phyloP scores from a whole-genome alignment of 2,797 vertebrate species.

The Micromesistius poutassou region DNA sequence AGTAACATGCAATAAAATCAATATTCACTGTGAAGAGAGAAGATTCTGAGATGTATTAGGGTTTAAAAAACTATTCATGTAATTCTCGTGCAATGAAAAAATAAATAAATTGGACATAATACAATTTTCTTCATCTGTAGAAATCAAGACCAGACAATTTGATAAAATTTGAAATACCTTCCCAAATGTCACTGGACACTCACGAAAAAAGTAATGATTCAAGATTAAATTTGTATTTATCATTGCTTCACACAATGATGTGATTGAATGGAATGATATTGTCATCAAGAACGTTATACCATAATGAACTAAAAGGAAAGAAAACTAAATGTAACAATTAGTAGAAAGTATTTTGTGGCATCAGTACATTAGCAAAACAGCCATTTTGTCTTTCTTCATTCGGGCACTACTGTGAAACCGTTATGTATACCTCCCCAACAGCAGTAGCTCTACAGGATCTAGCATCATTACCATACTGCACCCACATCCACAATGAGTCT shows the following conservation, averaged over 20 bases:
- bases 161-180: not conserved
- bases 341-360: not conserved
- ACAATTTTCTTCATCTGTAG: not conserved
- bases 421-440: not conserved
- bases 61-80: slow-evolving; percentile 20
- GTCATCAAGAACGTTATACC: not conserved
- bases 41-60: slow-evolving; percentile 7
- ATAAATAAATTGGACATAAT: not conserved
- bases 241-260: not conserved
- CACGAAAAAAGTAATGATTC: not conserved
- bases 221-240: not conserved
- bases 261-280: not conserved
- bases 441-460: not conserved
- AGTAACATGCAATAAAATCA: slow-evolving; percentile 44
- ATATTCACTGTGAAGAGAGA: slow-evolving; percentile 18
- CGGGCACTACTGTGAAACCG: not conserved
- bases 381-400: not conserved
- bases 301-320: not conserved
- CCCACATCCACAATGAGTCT: not conserved
- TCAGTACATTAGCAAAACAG: not conserved
- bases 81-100: slow-evolving; percentile 1
- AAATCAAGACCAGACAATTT: not conserved
- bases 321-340: not conserved
- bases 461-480: not conserved
- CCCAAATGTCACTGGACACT: not conserved